Evolutionary conservation across 1,140 invertebrate species (phyloP).

Genomic region (Hestina assimilis): DNA sequence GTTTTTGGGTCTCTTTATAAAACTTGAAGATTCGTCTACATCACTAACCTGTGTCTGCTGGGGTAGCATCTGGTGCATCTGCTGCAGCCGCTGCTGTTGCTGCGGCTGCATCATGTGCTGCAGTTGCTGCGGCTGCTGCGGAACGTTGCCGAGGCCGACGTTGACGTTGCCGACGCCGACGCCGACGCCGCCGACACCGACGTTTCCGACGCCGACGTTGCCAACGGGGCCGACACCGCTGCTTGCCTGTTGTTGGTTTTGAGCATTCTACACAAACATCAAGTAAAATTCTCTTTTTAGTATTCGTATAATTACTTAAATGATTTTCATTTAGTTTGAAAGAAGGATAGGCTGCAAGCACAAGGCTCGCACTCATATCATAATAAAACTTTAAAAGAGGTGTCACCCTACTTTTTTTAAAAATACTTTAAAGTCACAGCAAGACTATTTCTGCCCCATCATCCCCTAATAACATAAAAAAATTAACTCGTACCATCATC

Average conservation of each 20-base stretch:
- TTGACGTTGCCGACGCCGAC: constrained; percentile 52
- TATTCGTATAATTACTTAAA: no score
- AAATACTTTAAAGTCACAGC: no score
- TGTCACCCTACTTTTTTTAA: no score
- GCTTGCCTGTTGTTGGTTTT: constrained; percentile 69
- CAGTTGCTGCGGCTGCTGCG: constrained; percentile 72
- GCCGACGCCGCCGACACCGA: constrained; percentile 47
- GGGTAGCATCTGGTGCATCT: constrained; percentile 80
- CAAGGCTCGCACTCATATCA: no score
- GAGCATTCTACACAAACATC: constrained; percentile 54
- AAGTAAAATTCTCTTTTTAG: neutral
- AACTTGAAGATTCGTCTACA: neutral
- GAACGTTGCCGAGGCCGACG: constrained; percentile 60
- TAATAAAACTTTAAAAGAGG: no score
- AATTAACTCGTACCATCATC: no score
- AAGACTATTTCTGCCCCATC: no score
- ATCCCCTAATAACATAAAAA: no score
- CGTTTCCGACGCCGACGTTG: constrained; percentile 56
- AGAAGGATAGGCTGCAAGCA: no score
- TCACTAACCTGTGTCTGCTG: constrained; percentile 75
- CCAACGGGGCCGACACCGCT: constrained; percentile 38
- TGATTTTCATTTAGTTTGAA: no score
- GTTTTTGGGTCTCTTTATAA: no score
- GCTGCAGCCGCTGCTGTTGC: constrained; percentile 73
- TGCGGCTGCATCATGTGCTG: constrained; percentile 79